Evolutionary conservation across 2,113 vertebrate genomes (phyloP), one percentile per base, ranked within the genome.

Genomic region (Corvus cornix): DNA sequence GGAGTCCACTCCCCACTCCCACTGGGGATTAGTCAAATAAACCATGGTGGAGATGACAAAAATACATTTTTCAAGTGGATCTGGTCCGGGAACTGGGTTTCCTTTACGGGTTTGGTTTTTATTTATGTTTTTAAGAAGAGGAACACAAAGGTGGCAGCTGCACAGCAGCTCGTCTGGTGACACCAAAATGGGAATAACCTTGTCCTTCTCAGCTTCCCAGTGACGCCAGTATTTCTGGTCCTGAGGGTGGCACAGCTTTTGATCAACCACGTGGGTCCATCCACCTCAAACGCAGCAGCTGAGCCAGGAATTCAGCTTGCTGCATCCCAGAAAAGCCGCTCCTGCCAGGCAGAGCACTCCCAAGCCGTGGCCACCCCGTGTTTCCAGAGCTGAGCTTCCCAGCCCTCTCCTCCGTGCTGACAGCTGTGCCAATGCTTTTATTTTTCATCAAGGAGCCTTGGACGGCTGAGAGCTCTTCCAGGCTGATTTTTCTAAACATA

Each of bases 111-210:
- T 66, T 77, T 35, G 9, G 1, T 8, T 73, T 44, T 75, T n/a
- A 46, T 41, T 27, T 74, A 8, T 28, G 14, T 22, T 55, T 68
- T 58, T 7, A 13, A 49, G 68, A 30, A 68, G 53, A 69, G 11
- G 64, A 66, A 51, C 73, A 77, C 24, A 52, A 68, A 66, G 0
- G 1, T 30, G 76, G 39, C 35, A 70, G 87, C 93, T 78, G 75
- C 70, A 6, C 16, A 49, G 83, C 93, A 93, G 87, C 78, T 87
- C 30, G 15, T 73, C 75, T 70, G 95, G 58, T 77, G 94, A 80
- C 33, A 94, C 9, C 51, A n/a, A 91, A 95, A 95, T 7, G 60
- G 89, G 88, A 95, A 95, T 88, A 86, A 96, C 90, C 89, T 93
- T 56, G 70, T 24, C 94, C 94, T 64, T 80, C 95, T 86, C 19